Evolutionary conservation across 2,797 vertebrate genomes (phyloP).

Genomic region (Odontamblyopus lacepedii): DNA sequence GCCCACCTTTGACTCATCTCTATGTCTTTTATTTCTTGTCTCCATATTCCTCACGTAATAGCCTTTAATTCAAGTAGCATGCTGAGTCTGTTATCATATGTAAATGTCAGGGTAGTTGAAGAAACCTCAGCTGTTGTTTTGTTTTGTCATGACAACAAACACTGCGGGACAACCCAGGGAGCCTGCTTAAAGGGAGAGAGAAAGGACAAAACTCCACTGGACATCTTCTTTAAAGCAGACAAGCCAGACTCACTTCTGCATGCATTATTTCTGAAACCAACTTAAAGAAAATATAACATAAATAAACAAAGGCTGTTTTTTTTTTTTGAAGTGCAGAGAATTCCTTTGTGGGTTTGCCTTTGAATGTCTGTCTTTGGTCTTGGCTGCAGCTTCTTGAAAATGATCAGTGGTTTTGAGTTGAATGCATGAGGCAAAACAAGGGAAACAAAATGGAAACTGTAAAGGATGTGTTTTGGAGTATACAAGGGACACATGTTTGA

Average conservation of each 20-base stretch:
- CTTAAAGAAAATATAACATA: slow-evolving; percentile 19
- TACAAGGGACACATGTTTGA: slow-evolving; percentile 41
- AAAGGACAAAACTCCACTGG: slow-evolving; percentile 61
- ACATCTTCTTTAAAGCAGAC: slow-evolving; percentile 38
- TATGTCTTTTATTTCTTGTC: slow-evolving; percentile 61
- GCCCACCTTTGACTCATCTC: not conserved
- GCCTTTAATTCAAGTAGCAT: slow-evolving; percentile 69
- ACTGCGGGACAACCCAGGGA: slow-evolving; percentile 49
- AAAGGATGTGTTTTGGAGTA: slow-evolving; percentile 36
- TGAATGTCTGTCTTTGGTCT: slow-evolving; percentile 34
- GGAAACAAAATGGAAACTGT: slow-evolving; percentile 42
- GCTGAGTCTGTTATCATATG: slow-evolving; percentile 70
- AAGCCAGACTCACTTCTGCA: slow-evolving; percentile 19
- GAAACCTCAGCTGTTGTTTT: slow-evolving; percentile 67
- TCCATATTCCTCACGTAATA: slow-evolving; percentile 58
- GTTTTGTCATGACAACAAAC: slow-evolving; percentile 54
- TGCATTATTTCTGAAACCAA: slow-evolving; percentile 21
- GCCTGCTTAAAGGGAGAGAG: slow-evolving; percentile 30
- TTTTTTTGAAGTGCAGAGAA: slow-evolving; percentile 23
- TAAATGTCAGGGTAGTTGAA: slow-evolving; percentile 54
- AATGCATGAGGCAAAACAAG: slow-evolving; percentile 38
- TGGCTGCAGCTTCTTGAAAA: slow-evolving; percentile 32
- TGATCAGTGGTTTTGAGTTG: slow-evolving; percentile 45
- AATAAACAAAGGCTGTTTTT: slow-evolving; percentile 28
- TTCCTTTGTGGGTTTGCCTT: slow-evolving; percentile 27